Evolutionary conservation across 2,888 invertebrate genomes (phyloP), one percentile per base, ranked within the genome.

Genomic region (Hartigia nigra): DNA sequence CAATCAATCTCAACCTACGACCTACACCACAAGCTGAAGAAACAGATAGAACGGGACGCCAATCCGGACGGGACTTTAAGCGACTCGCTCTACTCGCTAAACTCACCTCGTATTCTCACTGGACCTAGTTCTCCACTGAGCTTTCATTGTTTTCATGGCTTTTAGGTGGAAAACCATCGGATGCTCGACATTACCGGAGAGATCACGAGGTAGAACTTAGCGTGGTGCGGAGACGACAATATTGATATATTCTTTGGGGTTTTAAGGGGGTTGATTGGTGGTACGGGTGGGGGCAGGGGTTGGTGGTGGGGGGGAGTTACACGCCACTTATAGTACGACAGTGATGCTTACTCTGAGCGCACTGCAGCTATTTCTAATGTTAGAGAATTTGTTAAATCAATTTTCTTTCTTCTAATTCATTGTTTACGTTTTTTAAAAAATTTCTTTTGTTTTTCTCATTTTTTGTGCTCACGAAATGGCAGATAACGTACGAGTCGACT

Each of bases 21-120:
- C 89, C 90, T 90, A 90, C 89, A 87, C 86, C 88, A 89, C 85
- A 90, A 90, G 88, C 87, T 85, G 87, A 86, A 88, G 84, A 88
- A 88, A 88, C 82, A 86, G 81, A 85, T 86, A 85, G 84, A 86
- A 86, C 81, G 82, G 82, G 82, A 81, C 85, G 86, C 87, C 87
- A 82, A 88, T 82, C 82, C 82, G 84, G 83, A 83, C 80, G 80
- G 85, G 86, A 86, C 84, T 84, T 83, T 83, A 89, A 89, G 89
- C 89, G 87, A 87, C 84, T 87, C 84, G 84, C 81, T 36, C 32
- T 31, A 32, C 70, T 77, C 55, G 32, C 74, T 55, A 23, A 55
- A 55, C 55, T 55, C 55, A 55, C 55, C 55, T 55, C 55, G 55
- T 55, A 55, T 55, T 55, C 55, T 55, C 55, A 0, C 23, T 55